These are phyloP conservation scores for Doryteuthis pealeii DNA, from an alignment of 1,140 invertebrate species.

Conservation along the genomic window DNA sequence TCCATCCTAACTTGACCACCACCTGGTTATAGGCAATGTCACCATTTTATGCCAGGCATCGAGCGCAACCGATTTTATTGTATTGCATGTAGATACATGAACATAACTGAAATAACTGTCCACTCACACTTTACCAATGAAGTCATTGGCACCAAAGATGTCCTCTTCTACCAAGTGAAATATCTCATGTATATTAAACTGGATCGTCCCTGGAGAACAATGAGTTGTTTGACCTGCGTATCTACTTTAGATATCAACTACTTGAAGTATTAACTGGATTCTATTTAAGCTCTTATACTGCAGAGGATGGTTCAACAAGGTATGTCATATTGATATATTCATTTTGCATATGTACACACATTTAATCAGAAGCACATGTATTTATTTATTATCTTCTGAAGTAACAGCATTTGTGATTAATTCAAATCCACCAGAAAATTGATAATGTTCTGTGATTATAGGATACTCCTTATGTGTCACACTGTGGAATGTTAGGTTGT, in stretches of 20 bases:
- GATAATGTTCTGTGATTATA: too few species aligned
- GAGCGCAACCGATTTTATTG: slow-evolving; percentile 83
- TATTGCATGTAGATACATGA: slow-evolving; percentile 89
- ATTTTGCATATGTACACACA: neutral
- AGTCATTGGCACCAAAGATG: slow-evolving; percentile 66
- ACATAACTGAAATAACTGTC: slow-evolving; percentile 73
- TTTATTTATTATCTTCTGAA: neutral
- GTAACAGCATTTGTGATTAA: too few species aligned
- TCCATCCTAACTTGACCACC: slow-evolving; percentile 92
- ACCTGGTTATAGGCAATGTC: slow-evolving; percentile 62
- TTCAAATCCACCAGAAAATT: too few species aligned
- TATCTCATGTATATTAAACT: slow-evolving; percentile 86
- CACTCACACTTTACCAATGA: slow-evolving; percentile 14
- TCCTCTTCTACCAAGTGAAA: slow-evolving; percentile 77
- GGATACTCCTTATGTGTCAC: too few species aligned
- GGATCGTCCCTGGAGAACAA: slow-evolving; percentile 67
- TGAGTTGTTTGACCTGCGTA: slow-evolving; percentile 80
- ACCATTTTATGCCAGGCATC: slow-evolving; percentile 67
- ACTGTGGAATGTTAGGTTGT: too few species aligned
- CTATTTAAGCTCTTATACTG: slow-evolving; percentile 85
- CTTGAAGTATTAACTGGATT: slow-evolving; percentile 84
- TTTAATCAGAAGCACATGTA: neutral
- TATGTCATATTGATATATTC: too few species aligned
- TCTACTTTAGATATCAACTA: slow-evolving; percentile 80
- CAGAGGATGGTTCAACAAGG: slow-evolving; percentile 75